Percentiles rank a stretch among this genome's conserved stretches.
Evolutionary conservation across 2,113 vertebrate species (phyloP).

Genomic region (Leptobrachium leishanense): DNA sequence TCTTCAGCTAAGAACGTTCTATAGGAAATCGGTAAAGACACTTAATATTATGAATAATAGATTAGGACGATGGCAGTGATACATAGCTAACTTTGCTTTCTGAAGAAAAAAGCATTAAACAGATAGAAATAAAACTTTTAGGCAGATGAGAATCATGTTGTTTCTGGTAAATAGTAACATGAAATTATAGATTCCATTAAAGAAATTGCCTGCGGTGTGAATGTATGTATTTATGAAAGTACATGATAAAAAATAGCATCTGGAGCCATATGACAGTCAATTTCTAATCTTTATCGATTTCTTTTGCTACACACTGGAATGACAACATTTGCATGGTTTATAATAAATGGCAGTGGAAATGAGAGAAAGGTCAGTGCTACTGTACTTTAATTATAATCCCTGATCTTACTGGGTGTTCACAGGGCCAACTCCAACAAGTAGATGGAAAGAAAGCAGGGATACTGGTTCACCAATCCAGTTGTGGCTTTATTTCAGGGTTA

Average conservation of each 20-base stretch:
- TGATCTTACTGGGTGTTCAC: too few relatives aligned
- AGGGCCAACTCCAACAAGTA: too few relatives aligned
- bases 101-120: neutral
- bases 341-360: too few relatives aligned
- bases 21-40: neutral
- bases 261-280: neutral
- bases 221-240: constrained; percentile 2
- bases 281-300: constrained; percentile 4
- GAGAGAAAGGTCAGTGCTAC: too few relatives aligned
- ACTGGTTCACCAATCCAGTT: too few relatives aligned
- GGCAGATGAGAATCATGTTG: constrained; percentile 1
- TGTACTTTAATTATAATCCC: too few relatives aligned
- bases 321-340: too few relatives aligned
- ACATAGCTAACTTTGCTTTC: neutral
- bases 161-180: neutral
- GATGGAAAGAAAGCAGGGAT: too few relatives aligned
- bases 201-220: constrained; percentile 6
- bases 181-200: neutral
- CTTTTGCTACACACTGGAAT: neutral
- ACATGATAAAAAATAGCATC: constrained; percentile 19
- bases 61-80: neutral
- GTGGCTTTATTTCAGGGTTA: too few relatives aligned
- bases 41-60: neutral
- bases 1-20: neutral
- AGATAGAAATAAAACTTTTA: constrained; percentile 9